A percentile compares a stretch with the other conserved stretches of the same genome.
Evolutionary conservation across 2,888 invertebrate species (phyloP).

Genomic region (Tricholauxania praeusta): DNA sequence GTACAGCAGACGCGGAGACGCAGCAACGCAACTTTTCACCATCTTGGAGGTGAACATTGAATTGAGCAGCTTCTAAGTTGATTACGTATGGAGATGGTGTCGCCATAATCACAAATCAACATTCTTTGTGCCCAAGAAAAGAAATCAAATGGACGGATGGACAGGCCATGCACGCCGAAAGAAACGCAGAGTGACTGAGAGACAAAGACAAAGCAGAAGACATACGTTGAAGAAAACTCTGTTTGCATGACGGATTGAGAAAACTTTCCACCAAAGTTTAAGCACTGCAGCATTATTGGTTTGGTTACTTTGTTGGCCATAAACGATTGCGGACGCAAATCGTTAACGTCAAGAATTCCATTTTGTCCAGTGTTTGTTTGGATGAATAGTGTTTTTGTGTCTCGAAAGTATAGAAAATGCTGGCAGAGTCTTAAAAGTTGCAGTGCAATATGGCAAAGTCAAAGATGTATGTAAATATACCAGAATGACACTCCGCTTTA

Average conservation of each 20-base stretch:
- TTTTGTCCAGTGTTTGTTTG: no score
- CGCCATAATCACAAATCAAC: constrained; percentile 33
- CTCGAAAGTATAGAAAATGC: no score
- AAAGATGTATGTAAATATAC: no score
- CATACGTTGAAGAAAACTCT: constrained; percentile 25
- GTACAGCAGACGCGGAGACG: constrained; percentile 54
- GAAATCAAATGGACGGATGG: constrained; percentile 7
- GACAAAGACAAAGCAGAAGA: constrained; percentile 12
- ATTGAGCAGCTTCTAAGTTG: constrained; percentile 22
- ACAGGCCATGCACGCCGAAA: constrained; percentile 11
- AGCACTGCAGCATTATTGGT: background rate
- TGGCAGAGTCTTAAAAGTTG: no score
- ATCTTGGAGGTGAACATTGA: constrained; percentile 9
- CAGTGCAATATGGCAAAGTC: no score
- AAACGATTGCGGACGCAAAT: no score
- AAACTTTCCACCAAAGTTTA: constrained; percentile 21
- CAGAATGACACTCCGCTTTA: no score
- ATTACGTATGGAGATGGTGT: constrained; percentile 43
- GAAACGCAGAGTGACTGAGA: no score
- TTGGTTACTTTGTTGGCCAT: no score
- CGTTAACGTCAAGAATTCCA: no score
- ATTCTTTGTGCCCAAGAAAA: constrained; percentile 5
- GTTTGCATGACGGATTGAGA: constrained; percentile 15
- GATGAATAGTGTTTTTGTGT: no score
- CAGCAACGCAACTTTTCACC: constrained; percentile 48